These are phyloP conservation scores for Meteorus sp. DNA, from an alignment of 1,140 invertebrate genomes.

Conservation along the genomic window DNA sequence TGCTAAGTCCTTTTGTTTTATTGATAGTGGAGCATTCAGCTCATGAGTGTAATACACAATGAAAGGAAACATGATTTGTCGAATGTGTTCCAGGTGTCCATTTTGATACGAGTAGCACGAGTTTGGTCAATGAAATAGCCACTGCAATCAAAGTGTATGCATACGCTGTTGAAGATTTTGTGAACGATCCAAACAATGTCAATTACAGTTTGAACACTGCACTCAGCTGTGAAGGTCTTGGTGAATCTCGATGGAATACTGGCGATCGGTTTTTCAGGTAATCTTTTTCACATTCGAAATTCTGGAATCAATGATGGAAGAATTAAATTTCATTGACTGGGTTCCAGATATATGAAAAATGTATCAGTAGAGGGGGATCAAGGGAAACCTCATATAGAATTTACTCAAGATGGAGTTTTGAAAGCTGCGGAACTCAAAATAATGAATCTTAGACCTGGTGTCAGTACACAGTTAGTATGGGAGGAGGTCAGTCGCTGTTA, in stretches of 20 bases:
- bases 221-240: conserved; percentile 74
- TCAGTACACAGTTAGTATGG: conserved; percentile 81
- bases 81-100: conserved; percentile 77
- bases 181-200: conserved; percentile 71
- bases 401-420: conserved; percentile 86
- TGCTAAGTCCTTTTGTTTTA: background rate
- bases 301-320: background rate
- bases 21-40: too few relatives aligned
- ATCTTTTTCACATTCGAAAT: background rate
- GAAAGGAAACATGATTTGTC: too few relatives aligned
- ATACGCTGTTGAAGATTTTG: conserved; percentile 84
- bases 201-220: conserved; percentile 77
- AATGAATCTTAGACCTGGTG: conserved; percentile 83
- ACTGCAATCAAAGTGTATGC: conserved; percentile 89
- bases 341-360: conserved; percentile 75
- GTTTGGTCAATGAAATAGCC: conserved; percentile 82
- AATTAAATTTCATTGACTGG: background rate
- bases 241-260: conserved; percentile 76
- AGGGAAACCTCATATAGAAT: conserved; percentile 80
- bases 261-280: conserved; percentile 72
- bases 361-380: conserved; percentile 79
- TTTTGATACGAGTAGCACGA: conserved; percentile 82
- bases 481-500: conserved; percentile 73
- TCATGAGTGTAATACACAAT: too few relatives aligned
- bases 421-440: conserved; percentile 87